Evolutionary conservation across 2,113 vertebrate genomes (phyloP).

Genomic region (Megaceryle torquata): DNA sequence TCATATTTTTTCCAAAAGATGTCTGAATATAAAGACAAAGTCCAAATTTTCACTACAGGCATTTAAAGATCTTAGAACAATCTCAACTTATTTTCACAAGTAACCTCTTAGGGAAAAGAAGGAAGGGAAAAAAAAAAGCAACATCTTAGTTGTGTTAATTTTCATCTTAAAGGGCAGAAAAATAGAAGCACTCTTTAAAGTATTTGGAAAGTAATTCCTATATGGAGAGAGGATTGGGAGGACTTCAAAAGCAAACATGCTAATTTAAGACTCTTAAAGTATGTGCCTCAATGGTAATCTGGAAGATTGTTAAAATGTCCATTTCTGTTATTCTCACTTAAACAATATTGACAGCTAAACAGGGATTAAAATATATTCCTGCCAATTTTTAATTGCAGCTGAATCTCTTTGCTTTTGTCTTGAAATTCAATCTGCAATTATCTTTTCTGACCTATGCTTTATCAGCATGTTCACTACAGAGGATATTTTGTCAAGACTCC

Average conservation of each 20-base stretch:
- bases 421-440: neutral
- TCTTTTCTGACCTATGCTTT: neutral
- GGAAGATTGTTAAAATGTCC: neutral
- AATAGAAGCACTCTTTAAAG: neutral
- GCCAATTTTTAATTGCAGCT: neutral
- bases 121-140: neutral
- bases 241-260: neutral
- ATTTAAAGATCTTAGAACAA: neutral
- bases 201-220: neutral
- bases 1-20: neutral
- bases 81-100: neutral
- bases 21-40: neutral
- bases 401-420: neutral
- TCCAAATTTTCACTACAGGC: neutral
- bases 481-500: neutral
- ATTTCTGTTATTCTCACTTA: neutral
- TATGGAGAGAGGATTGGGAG: neutral
- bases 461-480: neutral
- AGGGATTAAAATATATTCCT: neutral
- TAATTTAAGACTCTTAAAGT: neutral
- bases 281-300: neutral
- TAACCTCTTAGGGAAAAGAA: neutral
- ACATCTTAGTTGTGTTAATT: neutral
- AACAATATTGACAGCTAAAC: neutral
- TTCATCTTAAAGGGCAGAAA: neutral